Evolutionary conservation across 2,888 invertebrate genomes (phyloP), one percentile per base, ranked within the genome.

Genomic region (Horisme vitalbata): DNA sequence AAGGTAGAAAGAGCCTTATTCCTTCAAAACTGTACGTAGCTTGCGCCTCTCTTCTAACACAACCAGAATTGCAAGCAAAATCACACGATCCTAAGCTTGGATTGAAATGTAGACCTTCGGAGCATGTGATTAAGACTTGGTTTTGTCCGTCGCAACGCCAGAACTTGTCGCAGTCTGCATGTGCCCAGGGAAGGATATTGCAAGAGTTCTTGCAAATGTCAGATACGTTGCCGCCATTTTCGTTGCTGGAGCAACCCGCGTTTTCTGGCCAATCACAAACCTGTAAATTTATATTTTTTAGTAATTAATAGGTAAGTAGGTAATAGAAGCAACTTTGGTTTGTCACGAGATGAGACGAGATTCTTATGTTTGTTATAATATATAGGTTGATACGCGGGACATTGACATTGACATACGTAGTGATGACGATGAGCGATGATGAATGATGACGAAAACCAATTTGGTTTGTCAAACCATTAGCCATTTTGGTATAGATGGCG

Each of bases 41-140:
- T 11, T 80, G 72, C 0, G 75, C 41, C 0, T 32, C 45, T 0
- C 57, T 46, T 13, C 72, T 64, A 0, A 63, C 59, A 28, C 85
- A 87, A 0, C 65, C 67, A 1, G 68, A 76, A 23, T 86, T 83
- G 55, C 72, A 75, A 1, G 65, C 68, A 35, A 81, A 85, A 47
- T 88, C 88, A 38, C 88, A 88, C 0, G 79, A 77, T 1, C 52
- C 55, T 0, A 75, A 76, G 0, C 21, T 52, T 0, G 60, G 62
- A 36, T 88, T 88, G 68, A 84, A 89, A 36, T 78, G 71, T 3
- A 89, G 65, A 10, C 88, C 88, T 59, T 81, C 78, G 1, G 83
- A 55, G 52, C 88, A 89, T 0, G 59, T 48, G 0, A 63, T 61
- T 13, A 83, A 18, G 9, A 69, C 59, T 1, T 71, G 58, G 0